Conservation (phyloP, 2,888 invertebrate genomes). For the Pseudococcus longispinus region DNA sequence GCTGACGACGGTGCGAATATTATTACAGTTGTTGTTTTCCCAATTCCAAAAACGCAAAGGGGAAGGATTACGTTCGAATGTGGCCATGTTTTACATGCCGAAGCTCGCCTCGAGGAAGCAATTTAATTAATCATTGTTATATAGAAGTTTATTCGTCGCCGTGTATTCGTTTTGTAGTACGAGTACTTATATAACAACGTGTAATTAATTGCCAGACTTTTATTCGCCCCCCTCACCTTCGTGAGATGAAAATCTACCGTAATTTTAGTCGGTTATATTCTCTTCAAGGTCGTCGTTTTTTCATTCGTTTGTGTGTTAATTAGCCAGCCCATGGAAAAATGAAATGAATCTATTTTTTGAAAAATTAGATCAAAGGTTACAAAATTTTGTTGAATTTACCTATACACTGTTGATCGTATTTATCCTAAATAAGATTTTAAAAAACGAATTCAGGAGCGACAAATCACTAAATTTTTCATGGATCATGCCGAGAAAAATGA, state of each 20-base stretch:
- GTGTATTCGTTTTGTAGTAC: background rate
- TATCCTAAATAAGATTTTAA: too few species aligned
- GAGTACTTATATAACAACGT: conserved; percentile 26
- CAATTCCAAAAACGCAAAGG: background rate
- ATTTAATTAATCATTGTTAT: conserved; percentile 55
- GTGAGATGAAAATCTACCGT: background rate
- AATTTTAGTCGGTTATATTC: background rate
- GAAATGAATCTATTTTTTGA: too few species aligned
- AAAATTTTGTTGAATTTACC: too few species aligned
- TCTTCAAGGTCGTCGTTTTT: background rate
- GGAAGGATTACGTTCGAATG: conserved; percentile 23
- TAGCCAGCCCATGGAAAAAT: too few species aligned
- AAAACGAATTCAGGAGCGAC: too few species aligned
- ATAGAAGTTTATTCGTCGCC: conserved; percentile 41
- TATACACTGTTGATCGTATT: too few species aligned
- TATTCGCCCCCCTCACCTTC: too few species aligned
- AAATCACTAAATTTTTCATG: too few species aligned
- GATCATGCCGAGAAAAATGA: too few species aligned
- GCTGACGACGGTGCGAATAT: background rate
- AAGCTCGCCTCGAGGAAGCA: conserved; percentile 44
- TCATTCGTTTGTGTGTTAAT: too few species aligned
- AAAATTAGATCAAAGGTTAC: too few species aligned
- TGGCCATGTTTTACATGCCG: conserved; percentile 2
- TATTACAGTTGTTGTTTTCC: conserved; percentile 24
- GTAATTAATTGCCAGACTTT: conserved; percentile 53